Base-by-base conservation (phyloP, 2,113 vertebrate species). In the Grus americana region DNA sequence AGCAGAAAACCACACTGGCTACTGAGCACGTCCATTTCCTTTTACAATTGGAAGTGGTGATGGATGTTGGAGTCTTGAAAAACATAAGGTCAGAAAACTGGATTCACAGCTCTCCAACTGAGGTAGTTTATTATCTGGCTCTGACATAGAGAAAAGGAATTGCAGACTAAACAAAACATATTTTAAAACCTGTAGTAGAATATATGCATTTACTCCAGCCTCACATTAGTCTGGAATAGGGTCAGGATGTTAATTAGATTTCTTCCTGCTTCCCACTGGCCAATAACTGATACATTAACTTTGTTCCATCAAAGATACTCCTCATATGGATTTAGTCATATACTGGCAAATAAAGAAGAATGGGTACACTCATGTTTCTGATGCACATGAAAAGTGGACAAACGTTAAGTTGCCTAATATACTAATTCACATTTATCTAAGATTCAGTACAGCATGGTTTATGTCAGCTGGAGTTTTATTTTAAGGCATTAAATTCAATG, bases 41-140 rank as follows among this genome's bases (percentile, higher is more conserved):
- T 87, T 72, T 63, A 84, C 58, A 94, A 3, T 32, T 44, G 65
- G 89, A 86, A 10, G 23, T 27, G 50, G 13, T 83, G 88, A 96
- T 74, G 63, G 61, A 95, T 96, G 55, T 32, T 50, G 81, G 75
- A 65, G 75, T 89, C 71, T 65, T 55, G 50, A 87, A 58, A 86
- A 95, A 92, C 66, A 80, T 89, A 85, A 87, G 66, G 79, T 24
- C 84, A 65, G 83, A 79, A 91, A 95, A 57, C 57, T 57, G 47
- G 42, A 59, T 88, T 75, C 88, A 74, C 47, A 88, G 29, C 11
- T 57, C 58, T 91, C 59, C 66, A 50, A 2, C 23, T n/a, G 67
- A 86, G 82, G 74, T 46, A 47, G 47, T 86, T 96, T 88, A 90
- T 96, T 93, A 79, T 40, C 52, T 79, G 76, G 5, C 40, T 91